Conservation (phyloP, 2,113 vertebrate species). For the Sinocyclocheilus maitianheensis region DNA sequence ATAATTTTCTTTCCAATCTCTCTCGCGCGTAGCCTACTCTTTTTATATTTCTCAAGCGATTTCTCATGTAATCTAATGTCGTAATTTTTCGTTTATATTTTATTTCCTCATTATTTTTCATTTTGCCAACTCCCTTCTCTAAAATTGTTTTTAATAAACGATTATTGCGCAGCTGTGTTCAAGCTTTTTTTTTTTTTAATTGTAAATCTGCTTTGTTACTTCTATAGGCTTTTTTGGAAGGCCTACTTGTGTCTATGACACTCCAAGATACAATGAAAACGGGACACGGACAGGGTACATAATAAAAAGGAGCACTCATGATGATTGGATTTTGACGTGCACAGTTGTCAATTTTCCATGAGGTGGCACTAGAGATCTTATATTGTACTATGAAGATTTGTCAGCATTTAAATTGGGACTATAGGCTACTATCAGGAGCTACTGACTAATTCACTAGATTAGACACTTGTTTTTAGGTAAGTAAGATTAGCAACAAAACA, state of each 20-base stretch:
- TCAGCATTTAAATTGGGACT: neutral
- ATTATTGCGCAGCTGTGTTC: neutral
- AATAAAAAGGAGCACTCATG: neutral
- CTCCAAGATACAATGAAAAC: neutral
- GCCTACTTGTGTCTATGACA: neutral
- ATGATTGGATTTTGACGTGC: neutral
- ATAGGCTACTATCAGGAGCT: neutral
- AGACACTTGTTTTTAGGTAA: neutral
- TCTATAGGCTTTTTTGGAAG: neutral
- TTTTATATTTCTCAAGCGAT: neutral
- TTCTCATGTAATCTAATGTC: neutral
- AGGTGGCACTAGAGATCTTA: conserved; percentile 47
- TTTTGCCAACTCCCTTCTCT: neutral
- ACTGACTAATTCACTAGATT: neutral
- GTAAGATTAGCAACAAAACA: conserved; percentile 6
- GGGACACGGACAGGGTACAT: neutral
- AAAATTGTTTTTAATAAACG: neutral
- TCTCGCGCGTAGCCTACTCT: neutral
- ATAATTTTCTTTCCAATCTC: neutral
- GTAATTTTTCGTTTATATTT: neutral
- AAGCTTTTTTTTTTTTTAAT: neutral
- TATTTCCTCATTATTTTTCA: neutral
- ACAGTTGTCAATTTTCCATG: conserved; percentile 16
- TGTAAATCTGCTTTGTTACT: neutral
- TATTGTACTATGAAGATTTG: neutral